Evolutionary conservation across 1,140 invertebrate species (phyloP).

Genomic region (Bursaphelenchus mucronatus): DNA sequence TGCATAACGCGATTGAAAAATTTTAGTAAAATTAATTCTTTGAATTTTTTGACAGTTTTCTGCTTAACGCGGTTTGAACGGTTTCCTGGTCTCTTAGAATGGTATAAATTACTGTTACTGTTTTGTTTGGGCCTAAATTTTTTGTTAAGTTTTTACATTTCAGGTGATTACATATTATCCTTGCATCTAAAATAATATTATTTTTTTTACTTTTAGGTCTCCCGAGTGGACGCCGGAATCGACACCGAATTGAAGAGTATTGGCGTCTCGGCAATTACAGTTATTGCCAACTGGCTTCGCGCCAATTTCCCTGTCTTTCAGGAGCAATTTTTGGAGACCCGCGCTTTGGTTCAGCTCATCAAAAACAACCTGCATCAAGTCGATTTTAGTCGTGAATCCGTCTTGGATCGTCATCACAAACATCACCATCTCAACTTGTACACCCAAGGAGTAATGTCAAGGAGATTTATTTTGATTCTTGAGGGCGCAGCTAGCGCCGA

Average conservation of each 20-base stretch:
- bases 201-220: not conserved
- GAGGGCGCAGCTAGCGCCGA: slow-evolving; percentile 45
- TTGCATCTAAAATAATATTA: slow-evolving; percentile 1
- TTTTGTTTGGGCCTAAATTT: slow-evolving; percentile 14
- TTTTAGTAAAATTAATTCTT: too few species aligned
- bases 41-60: too few species aligned
- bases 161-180: not conserved
- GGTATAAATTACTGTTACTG: too few species aligned
- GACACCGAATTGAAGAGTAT: slow-evolving; percentile 32
- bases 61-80: too few species aligned
- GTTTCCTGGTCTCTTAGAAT: too few species aligned
- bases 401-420: slow-evolving; percentile 20
- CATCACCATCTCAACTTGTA: slow-evolving; percentile 24
- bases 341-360: slow-evolving; percentile 38
- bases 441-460: slow-evolving; percentile 36
- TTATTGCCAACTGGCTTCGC: slow-evolving; percentile 45
- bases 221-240: slow-evolving; percentile 2
- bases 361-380: slow-evolving; percentile 46
- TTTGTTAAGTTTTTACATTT: slow-evolving; percentile 6
- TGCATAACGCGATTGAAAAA: slow-evolving; percentile 30
- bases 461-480: slow-evolving; percentile 46
- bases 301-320: slow-evolving; percentile 38
- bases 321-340: slow-evolving; percentile 39
- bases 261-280: slow-evolving; percentile 31
- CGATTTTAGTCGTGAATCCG: slow-evolving; percentile 1